These are phyloP conservation scores for Tyrophagus putrescentiae DNA, from an alignment of 1,140 invertebrate genomes.

Conservation along the genomic window DNA sequence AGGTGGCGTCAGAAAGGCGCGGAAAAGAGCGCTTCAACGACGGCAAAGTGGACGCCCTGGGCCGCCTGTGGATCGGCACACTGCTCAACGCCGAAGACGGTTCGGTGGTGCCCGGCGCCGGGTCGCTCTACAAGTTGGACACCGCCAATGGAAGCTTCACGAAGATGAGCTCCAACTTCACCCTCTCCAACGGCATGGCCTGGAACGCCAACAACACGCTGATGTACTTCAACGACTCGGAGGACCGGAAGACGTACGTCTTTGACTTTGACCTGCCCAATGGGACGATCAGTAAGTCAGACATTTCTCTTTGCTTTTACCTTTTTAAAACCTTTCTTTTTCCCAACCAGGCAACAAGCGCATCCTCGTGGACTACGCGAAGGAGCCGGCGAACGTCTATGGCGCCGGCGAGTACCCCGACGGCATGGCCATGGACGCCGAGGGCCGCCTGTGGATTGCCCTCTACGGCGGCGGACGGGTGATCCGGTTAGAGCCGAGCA, in stretches of 20 bases:
- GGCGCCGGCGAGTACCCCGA: constrained; percentile 40
- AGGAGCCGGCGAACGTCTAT: neutral
- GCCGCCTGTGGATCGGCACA: constrained; percentile 57
- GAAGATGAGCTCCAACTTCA: constrained; percentile 29
- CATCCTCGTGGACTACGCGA: constrained; percentile 34
- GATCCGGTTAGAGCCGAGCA: constrained; percentile 32
- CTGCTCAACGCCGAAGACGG: constrained; percentile 31
- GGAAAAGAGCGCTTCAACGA: constrained; percentile 51
- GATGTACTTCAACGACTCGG: constrained; percentile 38
- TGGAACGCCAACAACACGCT: constrained; percentile 54
- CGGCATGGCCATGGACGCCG: constrained; percentile 56
- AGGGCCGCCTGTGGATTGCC: constrained; percentile 55
- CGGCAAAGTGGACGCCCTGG: constrained; percentile 65
- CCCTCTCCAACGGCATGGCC: constrained; percentile 63
- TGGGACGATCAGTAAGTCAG: constrained; percentile 43
- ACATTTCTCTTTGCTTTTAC: neutral
- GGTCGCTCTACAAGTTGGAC: constrained; percentile 22
- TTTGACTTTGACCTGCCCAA: constrained; percentile 56
- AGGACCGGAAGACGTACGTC: constrained; percentile 35
- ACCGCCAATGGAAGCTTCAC: neutral
- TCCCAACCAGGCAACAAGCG: constrained; percentile 31
- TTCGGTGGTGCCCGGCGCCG: constrained; percentile 23
- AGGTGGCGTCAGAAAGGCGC: neutral
- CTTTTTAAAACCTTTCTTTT: constrained; percentile 28
- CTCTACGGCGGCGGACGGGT: constrained; percentile 42